Base-by-base conservation (phyloP, 1,140 invertebrate genomes). In the Steinernema feltiae region DNA sequence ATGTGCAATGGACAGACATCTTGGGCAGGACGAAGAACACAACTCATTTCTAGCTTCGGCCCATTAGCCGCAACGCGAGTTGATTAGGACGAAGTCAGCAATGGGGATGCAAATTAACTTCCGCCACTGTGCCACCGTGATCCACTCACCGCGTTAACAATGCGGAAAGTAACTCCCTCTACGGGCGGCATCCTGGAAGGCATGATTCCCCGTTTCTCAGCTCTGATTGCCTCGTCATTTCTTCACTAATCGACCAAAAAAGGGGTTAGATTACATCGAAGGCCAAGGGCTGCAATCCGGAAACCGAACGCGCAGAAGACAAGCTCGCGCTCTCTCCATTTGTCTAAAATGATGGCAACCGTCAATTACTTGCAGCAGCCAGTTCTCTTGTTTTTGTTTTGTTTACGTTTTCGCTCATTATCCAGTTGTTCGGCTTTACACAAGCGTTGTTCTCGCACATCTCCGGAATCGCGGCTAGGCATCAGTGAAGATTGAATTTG, bases 211-310 rank as follows among this genome's bases (percentile, higher is more conserved):
- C n/a, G n/a, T n/a, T n/a, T n/a, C n/a, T n/a, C n/a, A n/a, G n/a
- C n/a, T 41, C 7, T 7, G 35, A 7, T 41, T 7, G 7, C 35
- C 18, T 41, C 24, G 53, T 63, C 2, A 15, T 27, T 15, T 63
- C 53, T 63, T 63, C 53, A 27, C 53, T 63, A 63, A 63, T 63
- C 53, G 53, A 63, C 53, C 15, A 63, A 63, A 63, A 63, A 63
- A 27, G 7, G 53, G 15, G 7, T 63, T 63, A 27, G 24, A 63
- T 63, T 63, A 63, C 53, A 63, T 63, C 24, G 53, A 15, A 15
- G 53, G 53, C 53, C 53, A 63, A 3, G 15, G 53, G 35, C 35
- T 27, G 12, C 53, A 15, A 27, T 63, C 15, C 53, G 24, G 53
- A 7, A 63, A 63, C 24, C 12, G 53, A 27, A 63, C 3, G 53